Evolutionary conservation across 2,113 vertebrate species (phyloP).

Genomic region (Vicugna pacos): DNA sequence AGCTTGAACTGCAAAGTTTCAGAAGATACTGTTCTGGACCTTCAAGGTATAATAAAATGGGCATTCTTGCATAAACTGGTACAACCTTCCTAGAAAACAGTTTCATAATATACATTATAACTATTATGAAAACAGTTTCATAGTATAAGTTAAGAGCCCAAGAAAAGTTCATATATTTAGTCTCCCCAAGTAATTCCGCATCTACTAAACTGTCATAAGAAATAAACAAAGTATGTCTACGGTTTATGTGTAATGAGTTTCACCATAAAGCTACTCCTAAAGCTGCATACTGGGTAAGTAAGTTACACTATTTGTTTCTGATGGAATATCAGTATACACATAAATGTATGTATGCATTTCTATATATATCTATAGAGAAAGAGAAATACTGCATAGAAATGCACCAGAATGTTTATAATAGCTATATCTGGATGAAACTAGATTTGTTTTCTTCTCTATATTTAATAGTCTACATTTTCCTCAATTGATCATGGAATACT

Average conservation of each 20-base stretch:
- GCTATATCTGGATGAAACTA: not conserved
- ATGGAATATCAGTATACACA: not conserved
- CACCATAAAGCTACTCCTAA: not conserved
- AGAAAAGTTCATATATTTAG: not conserved
- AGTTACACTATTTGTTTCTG: not conserved
- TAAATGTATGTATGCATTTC: not conserved
- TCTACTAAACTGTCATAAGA: slow-evolving; percentile 18
- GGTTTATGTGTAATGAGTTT: not conserved
- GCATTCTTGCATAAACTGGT: not conserved
- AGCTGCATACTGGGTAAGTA: not conserved
- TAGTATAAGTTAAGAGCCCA: not conserved
- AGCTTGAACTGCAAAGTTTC: slow-evolving; percentile 1
- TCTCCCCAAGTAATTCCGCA: not conserved
- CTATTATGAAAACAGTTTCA: not conserved
- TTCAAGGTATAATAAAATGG: slow-evolving; percentile 7
- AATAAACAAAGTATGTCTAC: not conserved
- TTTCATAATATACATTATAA: not conserved
- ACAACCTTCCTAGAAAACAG: slow-evolving; percentile 7
- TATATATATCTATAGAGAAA: not conserved
- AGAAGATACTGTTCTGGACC: not conserved
- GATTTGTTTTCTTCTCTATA: not conserved
- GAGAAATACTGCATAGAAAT: not conserved
- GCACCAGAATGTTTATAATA: slow-evolving; percentile 13
- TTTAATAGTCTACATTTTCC: slow-evolving; percentile 17
- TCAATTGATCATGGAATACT: not conserved